These are phyloP conservation scores for Leuciscus waleckii DNA, from an alignment of 2,797 vertebrate species.

Conservation along the genomic window DNA sequence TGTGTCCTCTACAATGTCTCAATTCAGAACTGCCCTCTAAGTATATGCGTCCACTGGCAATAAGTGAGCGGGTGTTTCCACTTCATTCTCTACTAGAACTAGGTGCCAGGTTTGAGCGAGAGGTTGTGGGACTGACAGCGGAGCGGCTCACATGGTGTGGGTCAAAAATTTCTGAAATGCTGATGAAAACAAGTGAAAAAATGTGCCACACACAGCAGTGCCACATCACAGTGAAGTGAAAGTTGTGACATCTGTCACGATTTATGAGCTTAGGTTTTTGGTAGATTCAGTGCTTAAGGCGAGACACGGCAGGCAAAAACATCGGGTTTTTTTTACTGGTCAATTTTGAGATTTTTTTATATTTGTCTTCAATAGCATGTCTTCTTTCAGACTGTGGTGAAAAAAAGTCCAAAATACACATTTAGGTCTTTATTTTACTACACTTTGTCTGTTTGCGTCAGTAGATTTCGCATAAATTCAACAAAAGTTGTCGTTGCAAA, in stretches of 20 bases:
- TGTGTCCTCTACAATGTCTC: not conserved
- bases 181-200: not conserved
- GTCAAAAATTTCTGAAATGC: not conserved
- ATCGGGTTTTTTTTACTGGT: too few relatives aligned
- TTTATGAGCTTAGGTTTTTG: not conserved
- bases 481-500: too few relatives aligned
- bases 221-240: not conserved
- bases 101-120: not conserved
- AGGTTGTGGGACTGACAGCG: not conserved
- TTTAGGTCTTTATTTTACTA: too few relatives aligned
- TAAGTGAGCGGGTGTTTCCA: not conserved
- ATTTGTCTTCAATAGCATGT: too few relatives aligned
- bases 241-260: not conserved
- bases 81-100: conserved; percentile 1
- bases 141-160: not conserved
- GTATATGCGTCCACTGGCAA: not conserved
- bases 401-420: too few relatives aligned
- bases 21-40: not conserved
- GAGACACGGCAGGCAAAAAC: too few relatives aligned
- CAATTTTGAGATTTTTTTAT: too few relatives aligned
- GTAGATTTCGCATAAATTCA: too few relatives aligned
- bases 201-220: not conserved
- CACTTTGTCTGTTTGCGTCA: too few relatives aligned
- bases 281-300: not conserved
- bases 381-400: too few relatives aligned